Conservation (phyloP, 2,797 vertebrate species). For the Pangasius djambal region DNA sequence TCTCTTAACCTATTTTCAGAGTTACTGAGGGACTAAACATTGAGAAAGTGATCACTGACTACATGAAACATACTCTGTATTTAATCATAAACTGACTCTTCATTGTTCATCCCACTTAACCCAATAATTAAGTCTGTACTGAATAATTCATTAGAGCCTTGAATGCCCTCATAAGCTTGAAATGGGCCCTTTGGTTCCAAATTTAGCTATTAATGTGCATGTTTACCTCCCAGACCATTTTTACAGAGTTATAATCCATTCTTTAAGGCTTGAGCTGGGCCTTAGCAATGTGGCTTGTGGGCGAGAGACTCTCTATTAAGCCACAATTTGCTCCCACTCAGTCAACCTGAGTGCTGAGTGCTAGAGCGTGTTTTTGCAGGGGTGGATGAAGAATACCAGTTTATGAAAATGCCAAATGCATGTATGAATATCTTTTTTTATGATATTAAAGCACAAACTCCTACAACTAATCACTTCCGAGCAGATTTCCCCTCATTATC, state of each 20-base stretch:
- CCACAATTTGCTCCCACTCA: slow-evolving; percentile 15
- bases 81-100: not conserved
- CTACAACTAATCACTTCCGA: slow-evolving; percentile 46
- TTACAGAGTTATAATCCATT: not conserved
- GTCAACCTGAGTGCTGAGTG: slow-evolving; percentile 4
- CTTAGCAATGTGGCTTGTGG: slow-evolving; percentile 12
- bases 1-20: not conserved
- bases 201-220: not conserved
- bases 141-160: not conserved
- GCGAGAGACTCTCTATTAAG: slow-evolving; percentile 20
- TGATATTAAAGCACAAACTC: slow-evolving; percentile 32
- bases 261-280: not conserved
- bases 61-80: not conserved
- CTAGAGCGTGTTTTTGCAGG: not conserved
- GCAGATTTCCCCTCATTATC: slow-evolving; percentile 51
- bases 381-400: slow-evolving; percentile 7
- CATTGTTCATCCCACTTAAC: slow-evolving; percentile 3
- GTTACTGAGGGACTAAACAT: not conserved
- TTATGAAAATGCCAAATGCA: not conserved
- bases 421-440: slow-evolving; percentile 35
- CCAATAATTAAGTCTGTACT: not conserved
- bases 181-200: not conserved
- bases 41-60: not conserved
- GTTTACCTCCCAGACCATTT: not conserved
- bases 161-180: not conserved